Conservation (phyloP, 2,113 vertebrate species). For the Tamias sibiricus region DNA sequence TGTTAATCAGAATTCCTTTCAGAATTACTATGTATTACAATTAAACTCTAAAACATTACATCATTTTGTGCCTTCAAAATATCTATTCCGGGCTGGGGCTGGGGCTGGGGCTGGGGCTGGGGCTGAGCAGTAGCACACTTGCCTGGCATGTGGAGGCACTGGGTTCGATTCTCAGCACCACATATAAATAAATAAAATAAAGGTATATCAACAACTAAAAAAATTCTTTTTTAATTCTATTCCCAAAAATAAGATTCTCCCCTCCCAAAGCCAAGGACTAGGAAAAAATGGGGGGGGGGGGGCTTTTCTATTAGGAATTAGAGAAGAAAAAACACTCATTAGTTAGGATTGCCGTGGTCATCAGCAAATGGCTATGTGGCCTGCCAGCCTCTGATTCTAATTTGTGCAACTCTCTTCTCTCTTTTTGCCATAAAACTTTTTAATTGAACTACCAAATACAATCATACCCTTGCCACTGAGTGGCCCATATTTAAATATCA, state of each 20-base stretch:
- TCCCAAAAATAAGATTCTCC: background rate
- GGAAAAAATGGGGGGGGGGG: background rate
- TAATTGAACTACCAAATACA: slow-evolving; percentile 70
- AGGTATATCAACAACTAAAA: too few species aligned
- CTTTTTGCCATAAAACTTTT: slow-evolving; percentile 43
- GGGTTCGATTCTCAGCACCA: too few species aligned
- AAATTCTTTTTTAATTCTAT: background rate
- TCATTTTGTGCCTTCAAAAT: slow-evolving; percentile 40
- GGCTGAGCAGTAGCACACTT: too few species aligned
- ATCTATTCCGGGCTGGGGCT: background rate
- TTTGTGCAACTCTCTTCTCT: background rate
- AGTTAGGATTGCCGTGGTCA: background rate
- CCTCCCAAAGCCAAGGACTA: background rate
- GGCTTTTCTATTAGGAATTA: background rate
- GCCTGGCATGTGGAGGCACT: too few species aligned
- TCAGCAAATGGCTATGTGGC: background rate
- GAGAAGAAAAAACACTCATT: slow-evolving; percentile 13
- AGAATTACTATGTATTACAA: slow-evolving; percentile 30
- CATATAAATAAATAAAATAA: too few species aligned
- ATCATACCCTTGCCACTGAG: slow-evolving; percentile 40
- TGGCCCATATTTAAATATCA: slow-evolving; percentile 32
- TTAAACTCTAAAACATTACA: slow-evolving; percentile 43
- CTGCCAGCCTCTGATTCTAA: background rate
- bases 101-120: too few species aligned
- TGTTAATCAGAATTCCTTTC: slow-evolving; percentile 5